Evolutionary conservation across 1,140 invertebrate genomes (phyloP).

Genomic region (Bombus superbus): DNA sequence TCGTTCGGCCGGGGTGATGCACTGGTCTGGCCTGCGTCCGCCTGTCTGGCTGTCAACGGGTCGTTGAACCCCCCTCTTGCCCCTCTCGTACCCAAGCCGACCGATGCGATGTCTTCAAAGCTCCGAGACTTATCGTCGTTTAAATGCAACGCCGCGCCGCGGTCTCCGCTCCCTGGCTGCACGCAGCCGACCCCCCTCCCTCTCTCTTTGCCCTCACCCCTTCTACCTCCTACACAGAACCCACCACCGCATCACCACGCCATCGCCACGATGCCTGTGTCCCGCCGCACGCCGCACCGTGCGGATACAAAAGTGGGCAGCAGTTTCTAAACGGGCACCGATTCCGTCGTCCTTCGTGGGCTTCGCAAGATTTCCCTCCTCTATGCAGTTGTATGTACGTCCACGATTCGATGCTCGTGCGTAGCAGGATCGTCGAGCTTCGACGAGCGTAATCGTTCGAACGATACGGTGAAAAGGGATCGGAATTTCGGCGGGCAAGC

Average conservation of each 20-base stretch:
- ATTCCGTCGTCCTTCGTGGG: constrained; percentile 28
- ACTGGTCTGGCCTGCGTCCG: constrained; percentile 75
- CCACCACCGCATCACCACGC: neutral
- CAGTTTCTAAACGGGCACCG: constrained; percentile 25
- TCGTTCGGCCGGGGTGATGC: constrained; percentile 63
- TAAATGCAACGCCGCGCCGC: constrained; percentile 68
- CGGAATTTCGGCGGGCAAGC: neutral
- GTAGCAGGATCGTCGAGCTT: constrained; percentile 3
- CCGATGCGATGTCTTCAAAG: constrained; percentile 73
- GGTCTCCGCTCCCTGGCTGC: constrained; percentile 58
- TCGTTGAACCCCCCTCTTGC: constrained; percentile 74
- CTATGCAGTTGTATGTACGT: no score
- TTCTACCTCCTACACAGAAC: neutral
- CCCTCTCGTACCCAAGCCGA: constrained; percentile 59
- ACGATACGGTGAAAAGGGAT: neutral
- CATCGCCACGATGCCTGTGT: neutral
- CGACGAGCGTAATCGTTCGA: neutral
- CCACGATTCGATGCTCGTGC: neutral
- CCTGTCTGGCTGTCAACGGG: constrained; percentile 75
- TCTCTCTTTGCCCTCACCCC: constrained; percentile 13
- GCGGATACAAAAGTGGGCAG: constrained; percentile 39
- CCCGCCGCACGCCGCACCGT: neutral
- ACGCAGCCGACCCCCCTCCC: constrained; percentile 54
- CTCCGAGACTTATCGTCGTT: constrained; percentile 72
- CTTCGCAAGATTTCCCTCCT: neutral